A percentile compares a stretch with the other conserved stretches of the same genome.
phyloP scores from a whole-genome alignment of 2,888 invertebrate species.

The Chymomyza caudatula region DNA sequence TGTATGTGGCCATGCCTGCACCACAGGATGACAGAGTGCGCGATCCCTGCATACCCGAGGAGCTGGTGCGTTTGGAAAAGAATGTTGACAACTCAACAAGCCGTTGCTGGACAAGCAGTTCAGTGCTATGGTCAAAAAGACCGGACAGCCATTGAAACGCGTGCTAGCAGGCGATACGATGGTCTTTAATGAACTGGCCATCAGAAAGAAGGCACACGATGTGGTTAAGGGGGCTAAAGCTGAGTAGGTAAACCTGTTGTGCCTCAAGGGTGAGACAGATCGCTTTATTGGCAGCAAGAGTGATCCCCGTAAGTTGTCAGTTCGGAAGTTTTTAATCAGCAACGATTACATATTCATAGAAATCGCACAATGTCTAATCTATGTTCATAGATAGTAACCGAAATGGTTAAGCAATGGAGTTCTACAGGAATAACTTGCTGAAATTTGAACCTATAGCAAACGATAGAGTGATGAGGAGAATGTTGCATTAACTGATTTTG shows the following conservation, averaged over 20 bases:
- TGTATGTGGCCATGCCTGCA: constrained; percentile 93
- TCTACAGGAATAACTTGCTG: too few species aligned
- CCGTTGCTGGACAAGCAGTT: constrained; percentile 80
- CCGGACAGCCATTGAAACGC: constrained; percentile 75
- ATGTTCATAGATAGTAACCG: too few species aligned
- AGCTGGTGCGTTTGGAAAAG: constrained; percentile 80
- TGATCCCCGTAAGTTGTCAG: too few species aligned
- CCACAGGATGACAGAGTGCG: constrained; percentile 88
- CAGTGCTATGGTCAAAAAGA: constrained; percentile 76
- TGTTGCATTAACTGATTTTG: too few species aligned
- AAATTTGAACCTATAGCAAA: too few species aligned
- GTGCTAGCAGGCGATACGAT: constrained; percentile 86
- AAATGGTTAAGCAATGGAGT: too few species aligned
- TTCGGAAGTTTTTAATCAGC: too few species aligned
- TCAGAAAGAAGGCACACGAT: constrained; percentile 88
- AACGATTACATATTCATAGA: too few species aligned
- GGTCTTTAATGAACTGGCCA: constrained; percentile 89
- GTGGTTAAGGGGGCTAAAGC: constrained; percentile 90
- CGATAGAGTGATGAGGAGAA: too few species aligned
- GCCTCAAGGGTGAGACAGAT: constrained; percentile 96
- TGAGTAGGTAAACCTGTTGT: constrained; percentile 89
- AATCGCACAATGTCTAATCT: too few species aligned
- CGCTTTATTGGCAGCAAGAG: constrained; percentile 95
- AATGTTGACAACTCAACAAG: constrained; percentile 82
- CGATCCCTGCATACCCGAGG: constrained; percentile 86